Percentiles rank a stretch among this genome's conserved stretches.
Evolutionary conservation across 2,113 vertebrate genomes (phyloP).

Genomic region (Sylvietta virens): DNA sequence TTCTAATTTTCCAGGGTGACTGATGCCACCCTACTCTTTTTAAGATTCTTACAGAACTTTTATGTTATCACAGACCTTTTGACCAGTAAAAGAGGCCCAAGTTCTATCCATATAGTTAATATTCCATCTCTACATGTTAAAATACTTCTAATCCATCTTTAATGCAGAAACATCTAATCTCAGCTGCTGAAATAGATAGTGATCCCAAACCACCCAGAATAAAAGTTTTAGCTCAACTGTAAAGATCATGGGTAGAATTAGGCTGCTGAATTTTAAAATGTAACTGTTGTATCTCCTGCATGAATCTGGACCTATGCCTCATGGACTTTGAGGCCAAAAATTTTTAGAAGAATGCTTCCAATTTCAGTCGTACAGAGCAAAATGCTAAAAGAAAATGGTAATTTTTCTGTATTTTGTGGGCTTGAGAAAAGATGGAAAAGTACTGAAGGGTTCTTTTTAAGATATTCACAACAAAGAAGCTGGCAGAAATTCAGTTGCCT

Average conservation of each 20-base stretch:
- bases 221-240: background rate
- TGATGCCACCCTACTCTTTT: background rate
- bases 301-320: background rate
- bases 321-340: background rate
- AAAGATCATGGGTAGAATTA: background rate
- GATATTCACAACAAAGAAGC: background rate
- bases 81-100: background rate
- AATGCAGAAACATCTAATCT: background rate
- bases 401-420: background rate
- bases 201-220: background rate
- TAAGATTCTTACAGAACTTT: background rate
- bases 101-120: background rate
- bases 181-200: background rate
- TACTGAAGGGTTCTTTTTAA: background rate
- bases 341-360: background rate
- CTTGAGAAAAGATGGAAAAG: constrained; percentile 3
- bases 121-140: background rate
- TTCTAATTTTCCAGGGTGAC: background rate
- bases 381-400: background rate
- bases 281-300: background rate
- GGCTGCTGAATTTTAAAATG: background rate
- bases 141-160: background rate
- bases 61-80: background rate
- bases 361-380: background rate
- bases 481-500: background rate